Conservation (phyloP, 2,797 vertebrate species). For the Sebastes ruberrimus region DNA sequence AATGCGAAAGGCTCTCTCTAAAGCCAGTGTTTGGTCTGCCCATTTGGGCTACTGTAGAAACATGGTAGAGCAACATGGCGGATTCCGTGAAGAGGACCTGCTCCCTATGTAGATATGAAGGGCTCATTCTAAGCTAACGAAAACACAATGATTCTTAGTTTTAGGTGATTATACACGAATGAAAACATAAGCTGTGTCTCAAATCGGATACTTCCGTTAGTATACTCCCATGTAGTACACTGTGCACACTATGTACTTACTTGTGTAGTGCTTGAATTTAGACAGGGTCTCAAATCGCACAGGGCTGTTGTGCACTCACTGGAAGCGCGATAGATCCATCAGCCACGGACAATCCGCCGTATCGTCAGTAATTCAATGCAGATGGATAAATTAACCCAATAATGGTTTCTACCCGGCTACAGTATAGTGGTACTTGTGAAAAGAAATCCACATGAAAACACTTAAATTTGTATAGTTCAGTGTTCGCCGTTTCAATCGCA, state of each 20-base stretch:
- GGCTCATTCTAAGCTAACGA: not conserved
- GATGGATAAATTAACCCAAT: not conserved
- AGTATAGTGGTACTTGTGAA: too few relatives aligned
- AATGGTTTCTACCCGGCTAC: not conserved
- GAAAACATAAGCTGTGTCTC: not conserved
- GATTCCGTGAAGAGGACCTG: fast-evolving
- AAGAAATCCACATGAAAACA: too few relatives aligned
- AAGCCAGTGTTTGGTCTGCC: not conserved
- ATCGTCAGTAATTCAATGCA: too few relatives aligned
- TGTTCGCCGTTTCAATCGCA: not conserved
- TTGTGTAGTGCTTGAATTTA: fast-evolving
- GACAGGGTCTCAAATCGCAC: not conserved
- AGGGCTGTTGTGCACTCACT: fast-evolving
- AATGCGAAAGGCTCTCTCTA: not conserved
- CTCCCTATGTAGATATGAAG: too few relatives aligned
- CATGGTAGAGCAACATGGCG: too few relatives aligned
- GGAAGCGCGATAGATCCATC: not conserved
- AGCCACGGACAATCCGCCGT: not conserved
- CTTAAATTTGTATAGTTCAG: not conserved
- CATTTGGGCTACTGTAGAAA: too few relatives aligned
- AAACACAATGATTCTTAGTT: not conserved
- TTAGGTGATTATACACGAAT: not conserved
- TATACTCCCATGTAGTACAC: too few relatives aligned
- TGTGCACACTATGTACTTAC: too few relatives aligned
- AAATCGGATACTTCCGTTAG: not conserved